Conservation (phyloP, 2,888 invertebrate genomes). For the Eilema depressum region DNA sequence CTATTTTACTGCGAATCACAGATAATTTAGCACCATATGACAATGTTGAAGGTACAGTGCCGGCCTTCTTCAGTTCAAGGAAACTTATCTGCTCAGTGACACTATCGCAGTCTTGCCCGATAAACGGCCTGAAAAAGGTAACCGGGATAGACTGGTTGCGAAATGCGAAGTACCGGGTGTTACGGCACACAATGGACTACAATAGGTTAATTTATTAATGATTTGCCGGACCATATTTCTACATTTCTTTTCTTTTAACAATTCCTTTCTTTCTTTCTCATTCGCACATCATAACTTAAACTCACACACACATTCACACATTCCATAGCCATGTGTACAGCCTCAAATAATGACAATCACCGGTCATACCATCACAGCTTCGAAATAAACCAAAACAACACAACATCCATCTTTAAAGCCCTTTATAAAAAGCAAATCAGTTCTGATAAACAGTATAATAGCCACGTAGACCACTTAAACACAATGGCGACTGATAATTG, state of each 20-base stretch:
- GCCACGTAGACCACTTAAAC: slow-evolving; percentile 46
- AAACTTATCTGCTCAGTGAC: too few relatives aligned
- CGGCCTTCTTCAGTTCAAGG: too few relatives aligned
- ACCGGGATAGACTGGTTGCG: not conserved
- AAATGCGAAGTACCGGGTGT: not conserved
- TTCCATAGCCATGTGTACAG: not conserved
- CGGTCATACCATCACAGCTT: not conserved
- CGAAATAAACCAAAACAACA: slow-evolving; percentile 13
- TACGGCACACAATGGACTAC: too few relatives aligned
- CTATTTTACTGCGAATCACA: too few relatives aligned
- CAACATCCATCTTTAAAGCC: slow-evolving; percentile 20
- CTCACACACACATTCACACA: too few relatives aligned
- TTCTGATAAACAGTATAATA: slow-evolving; percentile 44
- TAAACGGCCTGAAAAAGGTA: not conserved
- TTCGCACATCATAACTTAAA: too few relatives aligned
- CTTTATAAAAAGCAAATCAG: slow-evolving; percentile 37
- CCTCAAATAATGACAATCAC: not conserved
- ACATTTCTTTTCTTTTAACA: not conserved
- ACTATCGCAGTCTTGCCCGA: not conserved
- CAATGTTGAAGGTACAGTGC: too few relatives aligned
- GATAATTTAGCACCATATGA: too few relatives aligned
- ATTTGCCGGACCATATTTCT: not conserved
- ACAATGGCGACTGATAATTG: slow-evolving; percentile 51
- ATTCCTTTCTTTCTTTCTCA: too few relatives aligned
- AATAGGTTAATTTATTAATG: not conserved